phyloP scores from a whole-genome alignment of 2,888 invertebrate genomes.

The Anthophora plumipes region DNA sequence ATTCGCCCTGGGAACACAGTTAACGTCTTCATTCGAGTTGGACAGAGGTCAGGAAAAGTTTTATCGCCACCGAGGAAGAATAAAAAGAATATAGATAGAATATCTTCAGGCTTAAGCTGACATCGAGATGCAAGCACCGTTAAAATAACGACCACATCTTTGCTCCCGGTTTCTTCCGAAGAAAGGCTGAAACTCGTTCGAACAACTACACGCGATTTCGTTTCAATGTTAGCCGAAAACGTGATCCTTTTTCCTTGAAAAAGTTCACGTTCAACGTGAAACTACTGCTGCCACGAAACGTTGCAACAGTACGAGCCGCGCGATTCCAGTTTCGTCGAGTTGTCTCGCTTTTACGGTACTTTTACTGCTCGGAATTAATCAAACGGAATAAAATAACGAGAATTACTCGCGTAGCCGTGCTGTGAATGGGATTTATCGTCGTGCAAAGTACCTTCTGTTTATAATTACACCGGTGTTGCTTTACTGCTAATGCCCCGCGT shows the following conservation, averaged over 20 bases:
- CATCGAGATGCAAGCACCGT: conserved; percentile 72
- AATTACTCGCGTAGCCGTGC: conserved; percentile 61
- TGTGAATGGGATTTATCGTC: conserved; percentile 70
- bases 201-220: conserved; percentile 21
- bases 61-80: conserved; percentile 64
- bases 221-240: conserved; percentile 61
- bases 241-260: conserved; percentile 4
- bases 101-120: conserved; percentile 44
- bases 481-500: conserved; percentile 60
- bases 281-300: conserved; percentile 43
- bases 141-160: conserved; percentile 76
- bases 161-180: conserved; percentile 44
- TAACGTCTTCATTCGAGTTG: conserved; percentile 78
- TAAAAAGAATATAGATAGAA: background rate
- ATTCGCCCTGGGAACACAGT: conserved; percentile 74
- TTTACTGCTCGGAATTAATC: conserved; percentile 79
- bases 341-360: conserved; percentile 72
- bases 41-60: conserved; percentile 59
- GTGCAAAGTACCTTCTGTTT: conserved; percentile 72
- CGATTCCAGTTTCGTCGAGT: conserved; percentile 31
- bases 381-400: conserved; percentile 77
- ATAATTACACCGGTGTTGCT: conserved; percentile 65
- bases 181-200: conserved; percentile 42
- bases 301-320: conserved; percentile 2
- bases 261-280: conserved; percentile 9